These are phyloP conservation scores for Hofmannophila pseudospretella DNA, from an alignment of 2,888 invertebrate genomes.

Conservation along the genomic window DNA sequence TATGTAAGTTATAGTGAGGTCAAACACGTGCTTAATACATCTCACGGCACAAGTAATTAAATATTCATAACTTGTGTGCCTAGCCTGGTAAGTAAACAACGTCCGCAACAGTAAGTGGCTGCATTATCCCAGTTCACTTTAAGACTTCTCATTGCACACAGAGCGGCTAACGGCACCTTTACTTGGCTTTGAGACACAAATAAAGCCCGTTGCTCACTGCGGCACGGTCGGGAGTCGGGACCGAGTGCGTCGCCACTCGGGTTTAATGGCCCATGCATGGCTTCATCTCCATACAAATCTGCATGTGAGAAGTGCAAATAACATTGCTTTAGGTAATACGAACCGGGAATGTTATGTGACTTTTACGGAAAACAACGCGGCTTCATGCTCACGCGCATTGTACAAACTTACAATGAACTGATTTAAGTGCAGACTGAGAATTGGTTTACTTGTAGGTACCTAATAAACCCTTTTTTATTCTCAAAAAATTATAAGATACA, in stretches of 20 bases:
- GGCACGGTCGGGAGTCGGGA: slow-evolving; percentile 15
- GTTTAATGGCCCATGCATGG: slow-evolving; percentile 30
- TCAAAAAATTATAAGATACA: too few species aligned
- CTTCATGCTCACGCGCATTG: not conserved
- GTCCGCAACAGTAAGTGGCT: not conserved
- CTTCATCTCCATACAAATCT: slow-evolving; percentile 7
- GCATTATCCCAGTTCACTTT: not conserved
- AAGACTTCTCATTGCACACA: not conserved
- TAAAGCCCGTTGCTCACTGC: slow-evolving; percentile 17
- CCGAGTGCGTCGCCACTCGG: slow-evolving; percentile 21
- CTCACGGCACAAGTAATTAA: too few species aligned
- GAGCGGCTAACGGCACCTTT: slow-evolving; percentile 1
- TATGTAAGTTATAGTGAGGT: too few species aligned
- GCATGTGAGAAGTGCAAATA: slow-evolving; percentile 18
- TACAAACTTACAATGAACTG: too few species aligned
- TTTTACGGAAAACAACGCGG: not conserved
- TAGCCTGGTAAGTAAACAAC: too few species aligned
- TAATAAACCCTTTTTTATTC: too few species aligned
- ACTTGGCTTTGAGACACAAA: slow-evolving; percentile 5
- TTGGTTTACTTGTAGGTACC: too few species aligned
- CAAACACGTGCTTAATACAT: too few species aligned
- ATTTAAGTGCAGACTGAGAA: too few species aligned
- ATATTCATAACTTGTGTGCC: too few species aligned
- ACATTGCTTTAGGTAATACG: slow-evolving; percentile 12
- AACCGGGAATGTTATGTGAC: not conserved